A percentile compares a stretch with the other conserved stretches of the same genome.
These are phyloP conservation scores for Mandrillus leucophaeus DNA, from an alignment of 2,113 vertebrate species.

Conservation along the genomic window DNA sequence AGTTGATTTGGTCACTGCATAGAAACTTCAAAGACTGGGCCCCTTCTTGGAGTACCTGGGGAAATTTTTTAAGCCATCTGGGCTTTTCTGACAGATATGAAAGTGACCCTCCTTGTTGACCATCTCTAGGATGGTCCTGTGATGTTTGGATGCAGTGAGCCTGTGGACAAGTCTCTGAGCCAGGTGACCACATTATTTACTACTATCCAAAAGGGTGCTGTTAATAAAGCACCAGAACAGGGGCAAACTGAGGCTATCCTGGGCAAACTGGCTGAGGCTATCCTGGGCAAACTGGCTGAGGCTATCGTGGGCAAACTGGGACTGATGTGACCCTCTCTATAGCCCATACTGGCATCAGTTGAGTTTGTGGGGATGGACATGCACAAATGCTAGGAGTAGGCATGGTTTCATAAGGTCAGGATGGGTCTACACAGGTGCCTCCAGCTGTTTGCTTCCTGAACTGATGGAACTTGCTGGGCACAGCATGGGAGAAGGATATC, in stretches of 20 bases:
- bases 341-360: not conserved
- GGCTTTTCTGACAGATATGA: not conserved
- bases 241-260: not conserved
- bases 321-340: not conserved
- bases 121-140: not conserved
- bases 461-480: not conserved
- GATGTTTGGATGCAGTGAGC: not conserved
- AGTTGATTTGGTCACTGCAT: not conserved
- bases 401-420: not conserved
- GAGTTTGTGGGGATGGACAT: not conserved
- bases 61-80: not conserved
- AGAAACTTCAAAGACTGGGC: not conserved
- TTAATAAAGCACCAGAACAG: not conserved
- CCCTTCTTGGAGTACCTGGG: not conserved
- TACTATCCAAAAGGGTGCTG: not conserved
- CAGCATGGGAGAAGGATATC: not conserved
- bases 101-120: not conserved
- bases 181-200: not conserved
- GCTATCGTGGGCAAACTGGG: not conserved
- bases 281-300: not conserved
- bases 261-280: not conserved
- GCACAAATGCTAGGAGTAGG: not conserved
- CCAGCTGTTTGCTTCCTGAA: not conserved
- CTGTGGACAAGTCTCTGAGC: not conserved
- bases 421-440: not conserved